Base-by-base conservation (phyloP, 2,888 invertebrate species). In the Catonia carolina region DNA sequence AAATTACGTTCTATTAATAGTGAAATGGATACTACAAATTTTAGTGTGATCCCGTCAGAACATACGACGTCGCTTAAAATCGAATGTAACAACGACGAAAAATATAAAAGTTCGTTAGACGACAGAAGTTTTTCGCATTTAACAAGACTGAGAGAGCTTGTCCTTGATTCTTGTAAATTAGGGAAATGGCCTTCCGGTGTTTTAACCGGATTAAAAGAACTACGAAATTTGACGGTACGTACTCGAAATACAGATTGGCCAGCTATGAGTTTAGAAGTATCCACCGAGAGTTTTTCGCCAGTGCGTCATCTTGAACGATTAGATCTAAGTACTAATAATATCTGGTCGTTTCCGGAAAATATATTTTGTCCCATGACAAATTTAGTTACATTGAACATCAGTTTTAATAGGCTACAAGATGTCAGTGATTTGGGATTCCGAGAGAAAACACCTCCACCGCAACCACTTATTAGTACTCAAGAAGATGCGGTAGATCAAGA, bases 201-300 rank as follows among this genome's bases (percentile, higher is more conserved):
- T 47, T 78, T 95, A 58, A 79, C 82, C 60, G 92, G 91, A 5
- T 77, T 94, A 60, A 77, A 83, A 66, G 86, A 90, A 71, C 79
- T 95, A 58, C 77, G 86, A 65, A 91, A 90, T 76, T 79, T 95
- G 64, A 89, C 91, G 58, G 80, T 95, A 63, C 80, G 86, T 66
- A 91, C 91, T 45, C 83, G 89, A 73, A 90, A 90, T 72, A 85
- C 85, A 49, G 83, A 86, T 67, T 89, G 89, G 87, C 85, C 88
- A 14, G 85, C 86, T 51, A 82, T 89, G 76, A 89, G 85, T 68
- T 78, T 93, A 69, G 89, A 91, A 72, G 81, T 92, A 67, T 85
- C 87, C 66, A 77, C 81, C 35, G 85, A 86, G 18, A 86, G 88
- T 67, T 90, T 91, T 72, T 77, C 81, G 59, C 82, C 83, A 59